These are phyloP conservation scores for Acronicta alni DNA, from an alignment of 2,888 invertebrate genomes.

Conservation along the genomic window DNA sequence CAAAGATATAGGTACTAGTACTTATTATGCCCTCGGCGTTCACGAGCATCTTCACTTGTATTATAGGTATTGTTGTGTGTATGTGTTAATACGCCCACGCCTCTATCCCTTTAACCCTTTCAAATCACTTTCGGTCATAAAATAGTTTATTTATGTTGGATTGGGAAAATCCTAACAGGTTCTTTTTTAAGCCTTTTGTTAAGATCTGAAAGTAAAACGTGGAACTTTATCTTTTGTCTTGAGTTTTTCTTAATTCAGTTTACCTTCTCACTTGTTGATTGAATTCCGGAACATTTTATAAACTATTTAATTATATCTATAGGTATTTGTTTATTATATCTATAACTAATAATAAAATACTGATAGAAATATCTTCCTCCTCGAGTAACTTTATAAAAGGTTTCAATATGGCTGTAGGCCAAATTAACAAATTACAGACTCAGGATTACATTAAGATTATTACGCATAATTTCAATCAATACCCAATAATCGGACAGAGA, in stretches of 20 bases:
- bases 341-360: no score
- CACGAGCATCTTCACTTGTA: background rate
- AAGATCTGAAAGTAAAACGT: background rate
- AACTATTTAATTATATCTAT: no score
- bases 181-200: background rate
- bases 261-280: background rate
- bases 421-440: no score
- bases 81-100: slow-evolving; percentile 27
- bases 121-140: background rate
- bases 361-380: no score
- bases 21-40: slow-evolving; percentile 8
- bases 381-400: no score
- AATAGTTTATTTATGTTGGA: slow-evolving; percentile 11
- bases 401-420: no score
- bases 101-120: slow-evolving; percentile 15
- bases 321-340: no score
- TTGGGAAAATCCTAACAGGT: background rate
- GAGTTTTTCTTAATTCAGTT: background rate
- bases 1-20: slow-evolving; percentile 14
- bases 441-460: no score
- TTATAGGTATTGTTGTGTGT: slow-evolving; percentile 19
- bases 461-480: no score
- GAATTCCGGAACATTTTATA: background rate
- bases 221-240: background rate
- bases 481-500: no score